Conservation (phyloP, 2,888 invertebrate genomes). For the Micropterix aruncella region DNA sequence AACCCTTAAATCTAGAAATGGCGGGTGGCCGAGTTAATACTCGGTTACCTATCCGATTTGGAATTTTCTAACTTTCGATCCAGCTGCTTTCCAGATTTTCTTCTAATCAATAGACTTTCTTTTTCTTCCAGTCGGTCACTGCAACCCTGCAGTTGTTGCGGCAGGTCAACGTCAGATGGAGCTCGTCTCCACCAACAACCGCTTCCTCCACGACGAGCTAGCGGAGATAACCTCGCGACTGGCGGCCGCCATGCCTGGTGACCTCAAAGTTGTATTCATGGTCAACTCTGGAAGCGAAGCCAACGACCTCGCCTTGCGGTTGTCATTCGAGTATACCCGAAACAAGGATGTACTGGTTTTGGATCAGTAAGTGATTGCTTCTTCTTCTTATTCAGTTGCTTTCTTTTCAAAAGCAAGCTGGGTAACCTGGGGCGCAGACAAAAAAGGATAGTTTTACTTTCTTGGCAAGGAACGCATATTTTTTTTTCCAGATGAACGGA, state of each 20-base stretch:
- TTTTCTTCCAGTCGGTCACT: slow-evolving; percentile 79
- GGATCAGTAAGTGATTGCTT: slow-evolving; percentile 75
- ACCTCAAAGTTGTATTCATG: slow-evolving; percentile 84
- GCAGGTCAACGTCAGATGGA: slow-evolving; percentile 87
- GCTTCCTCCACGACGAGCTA: slow-evolving; percentile 92
- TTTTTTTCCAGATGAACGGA: too few species aligned
- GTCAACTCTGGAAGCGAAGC: slow-evolving; percentile 99
- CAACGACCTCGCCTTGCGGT: slow-evolving; percentile 88
- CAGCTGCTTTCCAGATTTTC: too few species aligned
- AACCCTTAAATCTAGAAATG: too few species aligned
- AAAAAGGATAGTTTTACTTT: too few species aligned
- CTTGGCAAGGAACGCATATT: too few species aligned
- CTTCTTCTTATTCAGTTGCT: too few species aligned
- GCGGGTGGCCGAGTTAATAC: too few species aligned
- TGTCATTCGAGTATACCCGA: slow-evolving; percentile 81
- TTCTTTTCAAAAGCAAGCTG: too few species aligned
- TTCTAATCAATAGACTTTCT: too few species aligned
- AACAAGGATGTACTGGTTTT: slow-evolving; percentile 82
- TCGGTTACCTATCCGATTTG: too few species aligned
- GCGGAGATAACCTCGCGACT: slow-evolving; percentile 81
- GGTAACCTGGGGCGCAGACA: too few species aligned
- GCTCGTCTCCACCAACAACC: slow-evolving; percentile 83
- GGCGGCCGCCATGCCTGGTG: slow-evolving; percentile 68
- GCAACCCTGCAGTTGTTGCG: slow-evolving; percentile 86
- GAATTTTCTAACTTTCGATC: too few species aligned